Conservation (phyloP, 2,797 vertebrate genomes). For the Catostomus latipinnis region DNA sequence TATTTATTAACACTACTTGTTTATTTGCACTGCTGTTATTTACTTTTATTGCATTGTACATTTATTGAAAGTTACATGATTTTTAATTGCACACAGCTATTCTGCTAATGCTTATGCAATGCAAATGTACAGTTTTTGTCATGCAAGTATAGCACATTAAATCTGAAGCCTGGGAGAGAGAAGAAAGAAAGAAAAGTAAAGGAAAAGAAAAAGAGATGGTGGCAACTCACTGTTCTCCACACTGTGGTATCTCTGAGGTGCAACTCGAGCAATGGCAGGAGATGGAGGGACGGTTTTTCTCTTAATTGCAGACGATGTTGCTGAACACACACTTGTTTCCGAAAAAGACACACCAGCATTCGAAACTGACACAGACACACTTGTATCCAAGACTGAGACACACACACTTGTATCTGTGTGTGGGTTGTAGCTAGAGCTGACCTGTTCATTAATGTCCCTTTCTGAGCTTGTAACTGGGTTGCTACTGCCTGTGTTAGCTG, state of each 20-base stretch:
- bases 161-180: neutral
- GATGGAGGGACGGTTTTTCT: slow-evolving; percentile 86
- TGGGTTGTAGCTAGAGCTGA: slow-evolving; percentile 62
- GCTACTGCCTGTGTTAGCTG: neutral
- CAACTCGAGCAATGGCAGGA: slow-evolving; percentile 92
- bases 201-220: too few relatives aligned
- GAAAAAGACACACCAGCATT: neutral
- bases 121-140: too few relatives aligned
- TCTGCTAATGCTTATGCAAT: too few relatives aligned
- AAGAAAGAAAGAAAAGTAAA: neutral
- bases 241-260: slow-evolving; percentile 83
- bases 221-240: slow-evolving; percentile 90
- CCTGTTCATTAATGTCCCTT: slow-evolving; percentile 57
- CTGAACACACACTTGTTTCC: slow-evolving; percentile 22
- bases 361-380: slow-evolving; percentile 55
- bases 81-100: too few relatives aligned
- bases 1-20: too few relatives aligned
- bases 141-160: neutral
- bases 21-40: too few relatives aligned
- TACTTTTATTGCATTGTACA: too few relatives aligned
- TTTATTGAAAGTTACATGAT: too few relatives aligned
- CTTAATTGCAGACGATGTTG: neutral
- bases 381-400: slow-evolving; percentile 76
- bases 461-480: neutral
- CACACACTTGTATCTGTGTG: neutral